Percentiles rank a stretch among this genome's conserved stretches.
phyloP scores from a whole-genome alignment of 2,113 vertebrate genomes.

The Zosterops lateralis region DNA sequence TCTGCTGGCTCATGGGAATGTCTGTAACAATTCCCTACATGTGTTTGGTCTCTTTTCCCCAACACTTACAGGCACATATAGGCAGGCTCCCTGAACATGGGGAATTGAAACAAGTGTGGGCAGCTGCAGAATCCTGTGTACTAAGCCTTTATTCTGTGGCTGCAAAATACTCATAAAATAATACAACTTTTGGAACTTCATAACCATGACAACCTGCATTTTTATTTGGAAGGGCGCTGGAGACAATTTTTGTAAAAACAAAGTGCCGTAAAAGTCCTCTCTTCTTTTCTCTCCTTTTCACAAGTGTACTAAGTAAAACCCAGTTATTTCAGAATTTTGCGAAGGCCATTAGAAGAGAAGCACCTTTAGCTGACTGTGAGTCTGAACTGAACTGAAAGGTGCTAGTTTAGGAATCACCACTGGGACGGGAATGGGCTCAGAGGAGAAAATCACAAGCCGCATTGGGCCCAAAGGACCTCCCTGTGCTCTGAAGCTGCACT shows the following conservation, averaged over 20 bases:
- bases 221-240: background rate
- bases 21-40: background rate
- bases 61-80: background rate
- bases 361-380: background rate
- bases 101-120: background rate
- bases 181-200: background rate
- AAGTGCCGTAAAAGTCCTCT: background rate
- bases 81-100: background rate
- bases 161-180: background rate
- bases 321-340: background rate
- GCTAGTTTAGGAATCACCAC: background rate
- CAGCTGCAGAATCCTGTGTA: background rate
- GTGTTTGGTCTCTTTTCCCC: background rate
- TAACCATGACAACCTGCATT: background rate
- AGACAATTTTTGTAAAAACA: background rate
- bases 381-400: background rate
- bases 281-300: background rate
- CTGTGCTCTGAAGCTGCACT: background rate
- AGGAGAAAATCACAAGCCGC: background rate
- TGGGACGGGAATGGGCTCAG: background rate
- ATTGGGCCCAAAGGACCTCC: fast-evolving
- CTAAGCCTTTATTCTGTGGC: background rate
- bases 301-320: background rate
- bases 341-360: background rate
- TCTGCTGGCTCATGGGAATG: background rate